Evolutionary conservation across 2,113 vertebrate species (phyloP).

Genomic region (Haplochromis vanheusdeni): DNA sequence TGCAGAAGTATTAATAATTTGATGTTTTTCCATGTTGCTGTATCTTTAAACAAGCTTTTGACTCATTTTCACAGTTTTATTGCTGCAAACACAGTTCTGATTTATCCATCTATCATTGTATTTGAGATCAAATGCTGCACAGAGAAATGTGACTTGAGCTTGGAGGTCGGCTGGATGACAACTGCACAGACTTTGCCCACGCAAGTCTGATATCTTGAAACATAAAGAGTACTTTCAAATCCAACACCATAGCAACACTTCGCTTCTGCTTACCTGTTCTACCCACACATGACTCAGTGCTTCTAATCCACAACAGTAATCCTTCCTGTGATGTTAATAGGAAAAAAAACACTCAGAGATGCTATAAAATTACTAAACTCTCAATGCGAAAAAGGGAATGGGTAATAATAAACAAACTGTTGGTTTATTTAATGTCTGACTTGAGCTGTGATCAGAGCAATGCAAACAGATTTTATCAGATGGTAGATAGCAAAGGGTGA

Average conservation of each 20-base stretch:
- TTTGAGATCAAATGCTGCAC: conserved; percentile 23
- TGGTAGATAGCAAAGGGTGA: neutral
- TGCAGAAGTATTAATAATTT: neutral
- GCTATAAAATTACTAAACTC: neutral
- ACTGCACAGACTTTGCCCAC: conserved; percentile 45
- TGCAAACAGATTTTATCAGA: conserved; percentile 29
- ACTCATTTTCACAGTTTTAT: conserved; percentile 1
- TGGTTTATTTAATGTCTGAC: conserved; percentile 21
- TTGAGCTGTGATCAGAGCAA: neutral
- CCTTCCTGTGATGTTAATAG: conserved; percentile 20
- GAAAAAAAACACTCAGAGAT: neutral
- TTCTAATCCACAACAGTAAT: conserved; percentile 42
- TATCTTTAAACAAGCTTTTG: neutral
- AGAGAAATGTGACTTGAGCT: conserved; percentile 32
- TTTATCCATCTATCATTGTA: conserved; percentile 16
- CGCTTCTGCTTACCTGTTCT: conserved; percentile 49
- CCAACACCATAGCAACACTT: conserved; percentile 62
- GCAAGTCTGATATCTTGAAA: conserved; percentile 54
- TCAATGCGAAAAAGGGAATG: neutral
- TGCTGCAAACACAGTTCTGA: neutral
- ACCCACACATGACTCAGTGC: conserved; percentile 57
- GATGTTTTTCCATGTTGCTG: neutral
- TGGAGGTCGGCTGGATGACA: conserved; percentile 48
- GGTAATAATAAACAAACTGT: neutral
- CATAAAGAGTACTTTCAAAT: conserved; percentile 59